Evolutionary conservation across 1,140 invertebrate genomes (phyloP).

Genomic region (Arion vulgaris): DNA sequence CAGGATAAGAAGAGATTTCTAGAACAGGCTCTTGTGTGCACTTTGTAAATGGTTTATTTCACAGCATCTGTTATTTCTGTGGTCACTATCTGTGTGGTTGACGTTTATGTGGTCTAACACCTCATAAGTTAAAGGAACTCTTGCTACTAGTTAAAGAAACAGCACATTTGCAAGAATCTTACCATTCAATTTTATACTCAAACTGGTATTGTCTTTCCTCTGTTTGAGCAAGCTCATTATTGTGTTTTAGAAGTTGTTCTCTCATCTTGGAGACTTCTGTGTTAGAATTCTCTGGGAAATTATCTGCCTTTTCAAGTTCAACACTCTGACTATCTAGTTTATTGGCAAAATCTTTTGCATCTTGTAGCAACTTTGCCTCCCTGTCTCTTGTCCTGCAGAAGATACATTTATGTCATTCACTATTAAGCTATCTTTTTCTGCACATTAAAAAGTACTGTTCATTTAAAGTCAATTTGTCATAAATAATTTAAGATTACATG

Average conservation of each 20-base stretch:
- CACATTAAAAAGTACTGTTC: no score
- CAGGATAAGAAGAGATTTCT: no score
- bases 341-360: constrained; percentile 63
- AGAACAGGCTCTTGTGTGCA: no score
- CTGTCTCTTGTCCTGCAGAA: constrained; percentile 65
- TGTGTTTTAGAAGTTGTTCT: constrained; percentile 68
- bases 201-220: constrained; percentile 70
- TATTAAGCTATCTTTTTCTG: no score
- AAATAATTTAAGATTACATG: no score
- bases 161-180: constrained; percentile 24
- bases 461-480: no score
- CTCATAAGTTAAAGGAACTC: no score
- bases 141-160: neutral
- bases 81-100: no score
- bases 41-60: no score
- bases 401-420: neutral
- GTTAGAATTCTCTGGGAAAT: constrained; percentile 70
- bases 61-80: no score
- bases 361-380: constrained; percentile 61
- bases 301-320: constrained; percentile 70
- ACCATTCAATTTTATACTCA: constrained; percentile 71
- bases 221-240: constrained; percentile 68
- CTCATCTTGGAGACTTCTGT: constrained; percentile 69
- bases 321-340: constrained; percentile 63
- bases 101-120: no score